Base-by-base conservation (phyloP, 2,888 invertebrate genomes). In the Callosobruchus maculatus region DNA sequence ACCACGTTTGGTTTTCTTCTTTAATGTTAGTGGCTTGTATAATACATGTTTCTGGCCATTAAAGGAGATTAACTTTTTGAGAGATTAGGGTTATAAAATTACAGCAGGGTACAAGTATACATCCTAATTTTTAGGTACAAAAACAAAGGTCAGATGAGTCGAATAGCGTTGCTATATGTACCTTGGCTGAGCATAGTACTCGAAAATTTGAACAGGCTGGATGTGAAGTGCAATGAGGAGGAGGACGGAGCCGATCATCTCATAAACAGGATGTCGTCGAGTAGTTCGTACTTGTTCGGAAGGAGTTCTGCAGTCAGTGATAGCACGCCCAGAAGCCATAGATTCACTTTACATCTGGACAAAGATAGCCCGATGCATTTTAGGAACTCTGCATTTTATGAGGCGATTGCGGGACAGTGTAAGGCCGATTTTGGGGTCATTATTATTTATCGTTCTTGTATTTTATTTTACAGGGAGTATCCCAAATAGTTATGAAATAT, bases 161-260 rank as follows among this genome's bases (percentile, higher is more conserved):
- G 98, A 71, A 95, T 99, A 72, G 95, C 97, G 0, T 90, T 95
- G 68, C 89, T 99, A 30, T 99, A 99, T 86, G 92, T 97, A 73
- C 98, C 98, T 0, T 94, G 97, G 92, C 89, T 99, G 77, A 92
- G 94, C 3, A 92, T 98, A 73, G 94, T 97, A 0, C 88, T 96
- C 84, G 98, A 98, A 80, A 96, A 96, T 88, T 90, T 96, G 73
- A 93, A 94, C 83, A 91, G 97, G 67, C 90, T 96, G 49, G 88
- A 88, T 71, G 84, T 87, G 18, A 88, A 88, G 20, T 85, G 87
- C 18, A 90, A 89, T 67, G 84, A 82, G 18, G 90, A 91, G 68
- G 85, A 83, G 20, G 86, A 85, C 21, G 81, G 79, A 4, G 80
- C 80, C 66, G 85, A 86, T 74, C 87, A 86, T 77, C 81, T 88